phyloP scores from a whole-genome alignment of 1,140 invertebrate species.

The Macrocentrus cingulum region DNA sequence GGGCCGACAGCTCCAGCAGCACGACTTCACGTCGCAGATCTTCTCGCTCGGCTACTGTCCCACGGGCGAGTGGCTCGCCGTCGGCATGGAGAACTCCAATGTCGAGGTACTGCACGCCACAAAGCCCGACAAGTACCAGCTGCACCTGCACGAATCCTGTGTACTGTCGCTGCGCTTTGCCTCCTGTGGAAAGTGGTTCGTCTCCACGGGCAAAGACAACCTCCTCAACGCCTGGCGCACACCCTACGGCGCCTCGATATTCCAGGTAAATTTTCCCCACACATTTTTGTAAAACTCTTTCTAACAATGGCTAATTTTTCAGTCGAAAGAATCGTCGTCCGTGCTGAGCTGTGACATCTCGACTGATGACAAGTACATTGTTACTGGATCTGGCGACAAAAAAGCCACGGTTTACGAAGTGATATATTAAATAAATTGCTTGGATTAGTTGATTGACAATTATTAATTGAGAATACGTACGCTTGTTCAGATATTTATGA shows the following conservation, averaged over 20 bases:
- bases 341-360: conserved; percentile 99
- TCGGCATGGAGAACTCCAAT: too few species aligned
- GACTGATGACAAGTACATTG: conserved; percentile 97
- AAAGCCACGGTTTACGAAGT: conserved; percentile 99
- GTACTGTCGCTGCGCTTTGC: conserved; percentile 96
- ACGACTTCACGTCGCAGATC: too few species aligned
- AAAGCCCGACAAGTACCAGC: conserved; percentile 98
- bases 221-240: conserved; percentile 97
- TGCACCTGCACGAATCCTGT: conserved; percentile 96
- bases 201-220: conserved; percentile 98
- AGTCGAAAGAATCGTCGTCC: conserved; percentile 98
- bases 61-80: too few species aligned
- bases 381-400: conserved; percentile 98
- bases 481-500: conserved; percentile 47
- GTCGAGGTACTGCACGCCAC: too few species aligned
- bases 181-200: conserved; percentile 97
- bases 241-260: conserved; percentile 97
- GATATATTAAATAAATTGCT: conserved; percentile 71
- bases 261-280: too few species aligned
- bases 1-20: too few species aligned
- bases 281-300: too few species aligned
- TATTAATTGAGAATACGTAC: conserved; percentile 38
- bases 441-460: conserved; percentile 42
- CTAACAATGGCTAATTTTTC: too few species aligned
- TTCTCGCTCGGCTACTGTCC: too few species aligned